phyloP scores from a whole-genome alignment of 2,113 vertebrate genomes.

The Chamaetylas fuelleborni region DNA sequence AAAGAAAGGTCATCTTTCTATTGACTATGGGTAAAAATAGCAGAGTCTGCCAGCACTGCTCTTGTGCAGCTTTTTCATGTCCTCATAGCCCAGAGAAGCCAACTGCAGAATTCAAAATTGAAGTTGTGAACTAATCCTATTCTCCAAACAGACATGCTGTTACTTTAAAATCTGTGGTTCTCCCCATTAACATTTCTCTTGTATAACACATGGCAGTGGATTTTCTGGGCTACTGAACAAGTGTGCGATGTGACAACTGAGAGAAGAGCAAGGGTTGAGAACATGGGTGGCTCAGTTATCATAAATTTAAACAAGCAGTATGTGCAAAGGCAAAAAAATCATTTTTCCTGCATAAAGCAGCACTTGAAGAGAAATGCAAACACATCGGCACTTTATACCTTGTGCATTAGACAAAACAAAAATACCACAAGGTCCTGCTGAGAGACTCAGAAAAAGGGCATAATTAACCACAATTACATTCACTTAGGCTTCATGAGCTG shows the following conservation, averaged over 20 bases:
- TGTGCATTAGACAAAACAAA: slow-evolving; percentile 19
- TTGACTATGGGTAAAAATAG: slow-evolving; percentile 68
- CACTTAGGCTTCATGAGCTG: not conserved
- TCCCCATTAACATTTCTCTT: not conserved
- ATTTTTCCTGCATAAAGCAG: not conserved
- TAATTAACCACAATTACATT: slow-evolving; percentile 18
- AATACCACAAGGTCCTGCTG: not conserved
- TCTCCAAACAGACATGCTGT: not conserved
- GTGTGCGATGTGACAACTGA: not conserved
- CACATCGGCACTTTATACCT: not conserved
- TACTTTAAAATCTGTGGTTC: not conserved
- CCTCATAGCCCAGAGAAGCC: not conserved
- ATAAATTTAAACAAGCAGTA: not conserved
- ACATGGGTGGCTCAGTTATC: not conserved
- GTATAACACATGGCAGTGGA: not conserved
- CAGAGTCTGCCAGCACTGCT: slow-evolving; percentile 33
- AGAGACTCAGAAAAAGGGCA: not conserved
- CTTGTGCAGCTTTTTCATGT: slow-evolving; percentile 13
- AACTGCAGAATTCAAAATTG: not conserved
- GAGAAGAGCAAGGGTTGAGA: not conserved
- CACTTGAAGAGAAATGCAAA: not conserved
- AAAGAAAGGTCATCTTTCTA: slow-evolving; percentile 43
- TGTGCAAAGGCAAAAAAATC: not conserved
- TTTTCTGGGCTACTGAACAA: not conserved
- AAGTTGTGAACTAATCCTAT: not conserved